Percentiles rank a stretch among this genome's conserved stretches.
These are phyloP conservation scores for Allobates femoralis DNA, from an alignment of 2,797 vertebrate genomes.

Conservation along the genomic window DNA sequence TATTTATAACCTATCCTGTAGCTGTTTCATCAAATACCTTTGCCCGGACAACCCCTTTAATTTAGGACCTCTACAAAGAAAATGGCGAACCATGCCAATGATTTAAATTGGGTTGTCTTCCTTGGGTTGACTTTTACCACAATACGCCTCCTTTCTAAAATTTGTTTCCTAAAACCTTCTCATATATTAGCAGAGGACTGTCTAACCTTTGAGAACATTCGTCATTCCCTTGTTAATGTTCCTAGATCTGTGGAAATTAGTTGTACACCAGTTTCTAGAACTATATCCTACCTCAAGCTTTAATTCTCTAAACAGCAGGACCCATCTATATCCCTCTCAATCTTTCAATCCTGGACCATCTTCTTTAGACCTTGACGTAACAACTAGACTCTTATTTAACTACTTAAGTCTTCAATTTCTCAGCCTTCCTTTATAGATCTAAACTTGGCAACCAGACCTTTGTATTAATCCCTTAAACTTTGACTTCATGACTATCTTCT, in stretches of 20 bases:
- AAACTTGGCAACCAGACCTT: not conserved
- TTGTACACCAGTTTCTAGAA: too few relatives aligned
- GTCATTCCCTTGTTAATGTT: not conserved
- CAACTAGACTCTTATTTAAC: not conserved
- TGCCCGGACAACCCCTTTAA: not conserved
- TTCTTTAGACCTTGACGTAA: not conserved
- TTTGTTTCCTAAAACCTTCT: not conserved
- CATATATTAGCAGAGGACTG: not conserved
- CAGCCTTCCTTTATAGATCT: not conserved
- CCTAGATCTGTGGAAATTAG: too few relatives aligned
- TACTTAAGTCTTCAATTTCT: not conserved
- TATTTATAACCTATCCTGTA: too few relatives aligned
- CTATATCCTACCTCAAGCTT: too few relatives aligned
- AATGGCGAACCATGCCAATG: not conserved
- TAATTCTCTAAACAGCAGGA: not conserved
- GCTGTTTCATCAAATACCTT: too few relatives aligned
- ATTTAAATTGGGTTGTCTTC: not conserved
- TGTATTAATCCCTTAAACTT: not conserved
- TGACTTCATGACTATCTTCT: not conserved
- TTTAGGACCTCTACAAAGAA: not conserved
- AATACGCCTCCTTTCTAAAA: not conserved
- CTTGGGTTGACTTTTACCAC: not conserved
- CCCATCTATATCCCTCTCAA: too few relatives aligned
- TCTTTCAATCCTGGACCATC: not conserved
- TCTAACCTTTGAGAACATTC: not conserved